Base-by-base conservation (phyloP, 2,888 invertebrate species). In the Watsonalla binaria region DNA sequence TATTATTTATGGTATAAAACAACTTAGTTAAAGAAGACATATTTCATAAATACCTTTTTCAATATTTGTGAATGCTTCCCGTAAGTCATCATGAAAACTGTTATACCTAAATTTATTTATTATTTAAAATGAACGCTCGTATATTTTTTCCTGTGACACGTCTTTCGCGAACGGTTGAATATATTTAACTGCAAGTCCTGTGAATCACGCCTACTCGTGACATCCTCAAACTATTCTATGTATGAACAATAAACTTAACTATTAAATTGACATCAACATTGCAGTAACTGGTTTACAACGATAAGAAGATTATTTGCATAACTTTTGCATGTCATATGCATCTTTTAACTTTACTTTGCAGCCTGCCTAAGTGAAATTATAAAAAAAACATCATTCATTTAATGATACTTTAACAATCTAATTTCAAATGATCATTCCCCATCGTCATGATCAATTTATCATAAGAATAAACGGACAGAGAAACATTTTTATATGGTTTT, bases 1-100 rank as follows among this genome's bases (percentile, higher is more conserved):
- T 24, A 24, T 24, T 2, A 37, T 34, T 34, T 34, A n/a, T 9
- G 24, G 24, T 47, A 5, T 7, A 11, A 47, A 7, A 6, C 11
- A 5, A 33, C 11, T 14, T 6, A 47, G 6, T 34, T 39, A 42
- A 53, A 45, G 4, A 5, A 6, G 7, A 9, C 45, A 46, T 53
- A 45, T 15, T 11, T 46, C 5, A 24, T 45, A 39, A 57, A 57
- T 73, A 85, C 85, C 80, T 77, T 82, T 59, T 69, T 64, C 24
- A 78, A 62, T 56, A 81, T 75, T 56, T 84, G 83, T 0, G 84
- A 82, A 57, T 66, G 74, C 59, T 68, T 80, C 53, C 75, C 80
- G 58, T 67, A 78, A n/a, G 78, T 82, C 86, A 84, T 85, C 53
- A 0, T 35, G 37, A 11, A 39, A 15, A 48, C 11, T 45, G 24